Evolutionary conservation across 2,888 invertebrate genomes (phyloP).

Genomic region (Matsumyia berberina): DNA sequence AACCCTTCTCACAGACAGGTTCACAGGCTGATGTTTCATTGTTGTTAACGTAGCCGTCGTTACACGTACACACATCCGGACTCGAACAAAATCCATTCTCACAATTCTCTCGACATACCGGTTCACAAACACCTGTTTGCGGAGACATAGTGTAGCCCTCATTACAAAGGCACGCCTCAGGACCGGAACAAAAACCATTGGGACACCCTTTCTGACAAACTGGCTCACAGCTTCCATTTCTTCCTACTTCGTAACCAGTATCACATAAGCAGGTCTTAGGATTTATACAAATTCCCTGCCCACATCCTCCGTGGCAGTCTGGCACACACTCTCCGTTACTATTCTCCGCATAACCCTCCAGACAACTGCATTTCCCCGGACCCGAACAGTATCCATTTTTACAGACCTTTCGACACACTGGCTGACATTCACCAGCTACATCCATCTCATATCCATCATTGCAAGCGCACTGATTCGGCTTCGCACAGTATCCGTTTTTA

Average conservation of each 20-base stretch:
- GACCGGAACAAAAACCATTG: conserved; percentile 86
- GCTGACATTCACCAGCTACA: conserved; percentile 71
- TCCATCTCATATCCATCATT: conserved; percentile 85
- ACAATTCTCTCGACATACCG: conserved; percentile 79
- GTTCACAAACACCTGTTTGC: conserved; percentile 79
- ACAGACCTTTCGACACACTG: conserved; percentile 79
- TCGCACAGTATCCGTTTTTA: conserved; percentile 81
- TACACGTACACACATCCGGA: conserved; percentile 33
- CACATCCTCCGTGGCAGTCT: conserved; percentile 76
- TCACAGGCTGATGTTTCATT: conserved; percentile 77
- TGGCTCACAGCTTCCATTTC: conserved; percentile 85
- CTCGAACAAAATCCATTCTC: conserved; percentile 84
- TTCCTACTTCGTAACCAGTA: conserved; percentile 78
- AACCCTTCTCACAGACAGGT: conserved; percentile 80
- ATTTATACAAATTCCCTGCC: conserved; percentile 78
- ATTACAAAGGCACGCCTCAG: conserved; percentile 87
- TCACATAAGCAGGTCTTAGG: conserved; percentile 81
- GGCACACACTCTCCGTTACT: conserved; percentile 77
- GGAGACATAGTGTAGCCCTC: conserved; percentile 85
- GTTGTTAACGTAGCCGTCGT: conserved; percentile 15
- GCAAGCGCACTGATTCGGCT: conserved; percentile 87
- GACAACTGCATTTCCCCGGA: conserved; percentile 80
- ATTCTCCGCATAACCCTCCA: conserved; percentile 84
- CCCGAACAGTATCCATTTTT: conserved; percentile 80
- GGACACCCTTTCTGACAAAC: conserved; percentile 79